Percentiles rank a stretch among this genome's conserved stretches.
Evolutionary conservation across 2,113 vertebrate species (phyloP).

Genomic region (Odontophorus gujanensis): DNA sequence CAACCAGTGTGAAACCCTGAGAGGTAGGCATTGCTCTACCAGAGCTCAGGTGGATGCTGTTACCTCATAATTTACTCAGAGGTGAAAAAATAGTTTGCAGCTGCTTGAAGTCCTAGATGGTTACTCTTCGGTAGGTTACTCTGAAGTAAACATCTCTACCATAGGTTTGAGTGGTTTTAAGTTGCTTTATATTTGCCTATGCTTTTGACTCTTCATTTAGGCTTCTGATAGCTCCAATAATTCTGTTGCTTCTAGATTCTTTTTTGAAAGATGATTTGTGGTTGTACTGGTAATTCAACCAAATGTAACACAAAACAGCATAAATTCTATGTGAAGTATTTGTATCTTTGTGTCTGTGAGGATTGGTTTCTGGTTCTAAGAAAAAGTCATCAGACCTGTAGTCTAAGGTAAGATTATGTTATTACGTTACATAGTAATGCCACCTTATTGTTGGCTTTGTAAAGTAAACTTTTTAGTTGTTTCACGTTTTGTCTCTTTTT

Average conservation of each 20-base stretch:
- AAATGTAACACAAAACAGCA: background rate
- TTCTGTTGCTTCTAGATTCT: background rate
- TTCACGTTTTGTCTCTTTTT: background rate
- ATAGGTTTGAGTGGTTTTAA: background rate
- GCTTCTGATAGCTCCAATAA: background rate
- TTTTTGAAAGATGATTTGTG: background rate
- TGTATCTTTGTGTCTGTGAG: background rate
- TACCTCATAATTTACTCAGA: background rate
- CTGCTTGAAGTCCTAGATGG: background rate
- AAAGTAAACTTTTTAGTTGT: background rate
- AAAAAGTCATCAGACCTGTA: background rate
- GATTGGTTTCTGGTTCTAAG: background rate
- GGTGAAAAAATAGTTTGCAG: background rate
- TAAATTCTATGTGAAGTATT: background rate
- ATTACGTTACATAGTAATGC: background rate
- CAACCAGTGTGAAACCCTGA: background rate
- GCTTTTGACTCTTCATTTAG: background rate
- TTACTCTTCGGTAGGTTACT: background rate
- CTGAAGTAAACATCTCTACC: background rate
- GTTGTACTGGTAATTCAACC: background rate
- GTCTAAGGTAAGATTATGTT: background rate
- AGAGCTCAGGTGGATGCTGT: background rate
- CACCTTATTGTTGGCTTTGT: background rate
- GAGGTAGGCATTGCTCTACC: fast-evolving
- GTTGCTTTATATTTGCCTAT: background rate